These are phyloP conservation scores for Cassiopea andromeda DNA, from an alignment of 30 jellyfish, hydroid and myxozoan genomes.

Conservation along the genomic window DNA sequence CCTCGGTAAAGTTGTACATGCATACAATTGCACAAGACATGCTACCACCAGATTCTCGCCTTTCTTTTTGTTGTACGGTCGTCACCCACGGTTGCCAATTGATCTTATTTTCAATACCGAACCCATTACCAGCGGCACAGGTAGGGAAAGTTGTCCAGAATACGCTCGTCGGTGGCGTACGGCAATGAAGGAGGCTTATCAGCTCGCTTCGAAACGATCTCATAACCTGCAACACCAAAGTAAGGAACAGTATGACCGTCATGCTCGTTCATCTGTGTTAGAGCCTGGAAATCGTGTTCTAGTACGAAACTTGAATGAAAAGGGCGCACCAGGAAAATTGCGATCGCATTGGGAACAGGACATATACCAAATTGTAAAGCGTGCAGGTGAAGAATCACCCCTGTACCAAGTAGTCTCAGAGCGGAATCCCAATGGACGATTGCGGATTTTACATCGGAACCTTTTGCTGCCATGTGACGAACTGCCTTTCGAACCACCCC, in stretches of 20 bases:
- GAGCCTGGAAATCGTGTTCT: constrained; percentile 32
- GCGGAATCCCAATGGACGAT: constrained; percentile 16
- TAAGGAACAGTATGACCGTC: constrained; percentile 8
- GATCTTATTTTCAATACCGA: constrained; percentile 30
- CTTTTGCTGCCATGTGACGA: constrained; percentile 43
- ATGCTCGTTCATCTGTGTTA: neutral
- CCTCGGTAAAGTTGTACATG: constrained; percentile 10
- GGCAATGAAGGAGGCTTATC: constrained; percentile 47
- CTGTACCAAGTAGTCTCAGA: constrained; percentile 43
- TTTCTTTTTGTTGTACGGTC: constrained; percentile 17
- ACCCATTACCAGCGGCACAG: neutral
- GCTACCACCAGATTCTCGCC: constrained; percentile 26
- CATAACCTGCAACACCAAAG: neutral
- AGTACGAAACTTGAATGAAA: constrained; percentile 6
- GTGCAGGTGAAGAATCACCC: constrained; percentile 29
- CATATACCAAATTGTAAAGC: constrained; percentile 16
- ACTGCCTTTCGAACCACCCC: constrained; percentile 17
- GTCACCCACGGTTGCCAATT: constrained; percentile 44
- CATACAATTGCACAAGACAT: constrained; percentile 13
- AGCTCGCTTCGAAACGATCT: constrained; percentile 29
- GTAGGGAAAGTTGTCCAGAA: neutral
- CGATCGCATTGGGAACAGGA: constrained; percentile 32
- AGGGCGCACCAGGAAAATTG: constrained; percentile 40
- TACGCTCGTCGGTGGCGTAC: constrained; percentile 37
- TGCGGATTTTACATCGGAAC: constrained; percentile 44